Percentiles rank a stretch among this genome's conserved stretches.
phyloP scores from a whole-genome alignment of 2,888 invertebrate genomes.

The Aplocera efformata region DNA sequence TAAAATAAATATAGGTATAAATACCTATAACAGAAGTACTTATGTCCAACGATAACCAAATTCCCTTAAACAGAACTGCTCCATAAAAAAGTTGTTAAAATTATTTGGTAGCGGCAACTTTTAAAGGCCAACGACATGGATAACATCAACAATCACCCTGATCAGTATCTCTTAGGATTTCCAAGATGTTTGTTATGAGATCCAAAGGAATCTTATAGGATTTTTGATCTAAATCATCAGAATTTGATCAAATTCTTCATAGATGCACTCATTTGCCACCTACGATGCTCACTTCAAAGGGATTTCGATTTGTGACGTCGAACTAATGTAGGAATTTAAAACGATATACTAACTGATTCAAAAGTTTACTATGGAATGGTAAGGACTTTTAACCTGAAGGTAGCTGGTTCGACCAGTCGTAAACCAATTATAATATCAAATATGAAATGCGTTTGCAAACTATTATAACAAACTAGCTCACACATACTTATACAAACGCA shows the following conservation, averaged over 20 bases:
- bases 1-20: too few species aligned
- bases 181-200: neutral
- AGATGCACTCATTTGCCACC: constrained; percentile 22
- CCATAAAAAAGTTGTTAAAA: neutral
- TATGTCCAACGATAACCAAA: too few species aligned
- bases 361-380: too few species aligned
- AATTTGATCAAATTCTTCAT: constrained; percentile 19
- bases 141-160: constrained; percentile 4
- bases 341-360: too few species aligned
- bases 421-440: too few species aligned
- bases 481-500: too few species aligned
- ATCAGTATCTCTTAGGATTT: constrained; percentile 5
- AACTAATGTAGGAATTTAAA: too few species aligned
- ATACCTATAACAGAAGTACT: too few species aligned
- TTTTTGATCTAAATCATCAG: constrained; percentile 3
- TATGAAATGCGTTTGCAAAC: too few species aligned
- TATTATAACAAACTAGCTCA: too few species aligned
- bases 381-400: too few species aligned
- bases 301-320: constrained; percentile 19
- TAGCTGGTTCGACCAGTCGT: too few species aligned
- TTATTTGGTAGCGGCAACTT: constrained; percentile 1
- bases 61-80: neutral
- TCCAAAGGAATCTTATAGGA: constrained; percentile 4
- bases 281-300: constrained; percentile 17
- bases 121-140: constrained; percentile 5